These are phyloP conservation scores for Madoqua kirkii DNA, from an alignment of 2,113 vertebrate genomes.

Conservation along the genomic window DNA sequence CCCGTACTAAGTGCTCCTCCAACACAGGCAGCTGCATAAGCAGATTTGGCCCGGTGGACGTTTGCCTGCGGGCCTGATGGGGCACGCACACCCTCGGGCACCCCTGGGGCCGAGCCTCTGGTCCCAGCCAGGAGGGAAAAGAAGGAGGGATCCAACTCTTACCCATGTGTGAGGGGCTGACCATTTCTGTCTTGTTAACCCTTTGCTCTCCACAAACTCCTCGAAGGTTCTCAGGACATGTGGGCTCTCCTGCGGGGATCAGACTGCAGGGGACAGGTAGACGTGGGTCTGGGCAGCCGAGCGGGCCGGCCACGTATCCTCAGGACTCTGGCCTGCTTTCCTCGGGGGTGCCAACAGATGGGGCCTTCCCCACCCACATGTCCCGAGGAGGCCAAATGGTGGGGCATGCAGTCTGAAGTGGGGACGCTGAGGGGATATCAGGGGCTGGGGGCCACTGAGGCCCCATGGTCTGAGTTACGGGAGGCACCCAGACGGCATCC, in stretches of 20 bases:
- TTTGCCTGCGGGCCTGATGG: accelerated
- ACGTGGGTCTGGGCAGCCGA: neutral
- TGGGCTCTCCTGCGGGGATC: neutral
- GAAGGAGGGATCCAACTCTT: accelerated
- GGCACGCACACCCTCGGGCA: neutral
- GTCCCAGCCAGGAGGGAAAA: neutral
- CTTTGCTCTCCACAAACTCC: neutral
- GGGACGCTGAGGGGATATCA: neutral
- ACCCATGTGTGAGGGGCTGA: neutral
- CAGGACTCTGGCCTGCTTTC: accelerated
- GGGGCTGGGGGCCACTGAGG: accelerated
- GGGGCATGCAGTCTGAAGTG: neutral
- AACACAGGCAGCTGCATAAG: neutral
- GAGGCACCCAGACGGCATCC: neutral
- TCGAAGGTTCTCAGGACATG: neutral
- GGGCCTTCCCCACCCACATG: neutral
- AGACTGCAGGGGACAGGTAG: neutral
- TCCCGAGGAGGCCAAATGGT: neutral
- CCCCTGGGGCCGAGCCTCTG: neutral
- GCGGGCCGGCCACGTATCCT: accelerated
- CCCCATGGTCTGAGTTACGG: neutral
- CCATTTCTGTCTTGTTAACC: neutral
- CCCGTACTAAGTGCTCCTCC: no score
- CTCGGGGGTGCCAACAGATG: neutral
- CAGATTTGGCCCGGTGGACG: accelerated